A percentile compares a stretch with the other conserved stretches of the same genome.
Evolutionary conservation across 2,113 vertebrate species (phyloP).

Genomic region (Mellivora capensis): DNA sequence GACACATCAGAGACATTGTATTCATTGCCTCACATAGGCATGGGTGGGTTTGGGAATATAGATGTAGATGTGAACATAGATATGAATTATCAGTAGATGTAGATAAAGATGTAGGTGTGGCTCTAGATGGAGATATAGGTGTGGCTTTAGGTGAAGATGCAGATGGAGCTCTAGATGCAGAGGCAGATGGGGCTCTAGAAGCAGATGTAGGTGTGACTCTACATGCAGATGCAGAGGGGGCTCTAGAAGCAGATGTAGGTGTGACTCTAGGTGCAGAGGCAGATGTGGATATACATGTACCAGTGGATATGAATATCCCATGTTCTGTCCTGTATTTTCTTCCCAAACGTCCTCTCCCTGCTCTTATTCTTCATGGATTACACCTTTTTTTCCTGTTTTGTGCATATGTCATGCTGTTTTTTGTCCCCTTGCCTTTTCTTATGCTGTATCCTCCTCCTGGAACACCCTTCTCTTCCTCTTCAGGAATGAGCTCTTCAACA

Average conservation of each 20-base stretch:
- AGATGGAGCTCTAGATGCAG: background rate
- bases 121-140: too few species aligned
- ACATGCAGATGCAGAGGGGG: rapidly evolving
- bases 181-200: rapidly evolving
- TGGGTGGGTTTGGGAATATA: rapidly evolving
- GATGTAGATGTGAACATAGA: background rate
- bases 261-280: too few species aligned
- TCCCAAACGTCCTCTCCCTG: background rate
- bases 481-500: background rate
- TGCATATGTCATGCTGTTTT: background rate
- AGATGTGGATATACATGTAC: background rate
- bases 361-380: background rate
- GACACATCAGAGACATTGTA: too few species aligned
- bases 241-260: too few species aligned
- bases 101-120: too few species aligned
- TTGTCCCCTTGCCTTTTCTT: background rate
- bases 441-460: background rate
- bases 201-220: rapidly evolving
- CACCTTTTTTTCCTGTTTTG: background rate
- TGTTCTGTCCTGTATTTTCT: background rate
- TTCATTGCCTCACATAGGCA: background rate
- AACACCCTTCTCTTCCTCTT: background rate
- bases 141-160: rapidly evolving
- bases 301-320: too few species aligned
- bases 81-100: background rate